A percentile compares a stretch with the other conserved stretches of the same genome.
These are phyloP conservation scores for Melanerpes formicivorus DNA, from an alignment of 2,113 vertebrate genomes.

Conservation along the genomic window DNA sequence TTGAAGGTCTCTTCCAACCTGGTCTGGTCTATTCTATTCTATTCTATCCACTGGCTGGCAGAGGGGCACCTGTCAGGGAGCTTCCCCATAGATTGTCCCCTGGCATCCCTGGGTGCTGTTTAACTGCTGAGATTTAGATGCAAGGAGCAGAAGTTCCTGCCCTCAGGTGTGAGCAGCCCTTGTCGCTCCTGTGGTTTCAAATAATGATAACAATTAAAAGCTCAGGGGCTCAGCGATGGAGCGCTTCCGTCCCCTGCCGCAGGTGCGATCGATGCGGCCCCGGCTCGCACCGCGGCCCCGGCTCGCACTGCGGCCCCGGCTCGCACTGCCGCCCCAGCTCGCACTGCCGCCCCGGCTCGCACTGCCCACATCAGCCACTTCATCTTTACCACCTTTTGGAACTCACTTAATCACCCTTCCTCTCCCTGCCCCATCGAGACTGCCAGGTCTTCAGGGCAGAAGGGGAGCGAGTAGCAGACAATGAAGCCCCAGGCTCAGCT, in stretches of 20 bases:
- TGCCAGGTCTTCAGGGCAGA: not conserved
- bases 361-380: not conserved
- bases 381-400: not conserved
- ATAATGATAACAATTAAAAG: constrained; percentile 23
- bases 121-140: not conserved
- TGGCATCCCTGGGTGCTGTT: not conserved
- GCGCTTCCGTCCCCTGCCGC: not conserved
- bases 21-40: no score
- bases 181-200: not conserved
- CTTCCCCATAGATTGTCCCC: not conserved
- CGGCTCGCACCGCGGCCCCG: not conserved
- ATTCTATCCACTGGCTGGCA: not conserved
- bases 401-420: constrained; percentile 20
- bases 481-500: fast-evolving
- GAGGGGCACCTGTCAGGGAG: fast-evolving
- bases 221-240: not conserved
- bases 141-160: not conserved
- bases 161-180: not conserved
- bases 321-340: no score
- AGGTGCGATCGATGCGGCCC: not conserved
- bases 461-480: fast-evolving
- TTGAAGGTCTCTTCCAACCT: no score
- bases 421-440: not conserved
- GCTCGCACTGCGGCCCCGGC: not conserved
- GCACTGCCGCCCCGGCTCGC: not conserved